Evolutionary conservation across 2,797 vertebrate species (phyloP), one percentile per base, ranked within the genome.

Genomic region (Monodelphis domestica): DNA sequence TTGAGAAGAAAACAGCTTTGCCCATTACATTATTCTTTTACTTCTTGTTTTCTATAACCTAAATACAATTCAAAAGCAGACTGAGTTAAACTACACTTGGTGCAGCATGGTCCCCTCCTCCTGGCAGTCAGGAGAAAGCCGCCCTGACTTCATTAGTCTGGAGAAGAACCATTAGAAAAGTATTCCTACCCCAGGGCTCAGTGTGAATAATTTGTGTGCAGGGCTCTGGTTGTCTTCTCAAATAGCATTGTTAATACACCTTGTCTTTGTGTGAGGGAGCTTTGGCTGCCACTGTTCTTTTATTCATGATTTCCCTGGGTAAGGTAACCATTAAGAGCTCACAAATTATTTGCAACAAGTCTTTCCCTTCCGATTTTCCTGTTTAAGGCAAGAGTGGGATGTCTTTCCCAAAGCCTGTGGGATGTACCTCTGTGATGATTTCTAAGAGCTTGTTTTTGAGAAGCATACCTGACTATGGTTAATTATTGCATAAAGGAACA

Each of bases 111-210:
- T 51, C 51, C 30, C 52, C 30, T 88, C 87, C 30, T 53, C 51
- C 30, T 53, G 87, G 50, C 51, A 53, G 87, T 53, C 28, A 29
- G 15, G 51, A 88, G 29, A 88, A 88, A 88, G 30, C 51, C 5
- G 5, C 12, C 29, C 21, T 78, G 50, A 88, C 29, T 51, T 53
- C 51, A 88, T 88, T 88, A 88, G 87, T 51, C 87, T 88, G 29
- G 87, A 88, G 87, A 96, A 93, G 96, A 95, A 89, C 70, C 1
- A 0, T 63, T 93, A 97, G 96, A 97, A 97, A 97, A 96, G 95
- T 53, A 96, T 95, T 87, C 33, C 59, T 91, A 96, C 89, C 95
- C 93, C 96, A 95, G 92, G 91, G 88, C 95, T 45, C 96, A 87
- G 45, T 55, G 70, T 97, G 96, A 97, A 97, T 96, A 97, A 92